phyloP scores from a whole-genome alignment of 2,113 vertebrate genomes.

The Oryzias javanicus region DNA sequence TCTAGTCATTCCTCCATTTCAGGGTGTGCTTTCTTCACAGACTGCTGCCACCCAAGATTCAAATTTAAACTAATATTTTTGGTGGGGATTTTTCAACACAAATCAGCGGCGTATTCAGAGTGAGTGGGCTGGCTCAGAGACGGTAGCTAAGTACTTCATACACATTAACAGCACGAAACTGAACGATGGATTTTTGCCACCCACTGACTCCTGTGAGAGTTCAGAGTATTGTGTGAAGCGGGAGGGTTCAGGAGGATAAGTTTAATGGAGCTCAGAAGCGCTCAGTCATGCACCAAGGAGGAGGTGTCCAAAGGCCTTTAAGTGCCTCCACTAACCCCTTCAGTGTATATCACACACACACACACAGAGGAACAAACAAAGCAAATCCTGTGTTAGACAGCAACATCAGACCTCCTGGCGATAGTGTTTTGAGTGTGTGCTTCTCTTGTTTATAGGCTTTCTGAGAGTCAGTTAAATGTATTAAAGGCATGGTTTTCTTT shows the following conservation, averaged over 20 bases:
- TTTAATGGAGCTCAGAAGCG: slow-evolving; percentile 70
- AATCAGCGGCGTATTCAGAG: slow-evolving; percentile 23
- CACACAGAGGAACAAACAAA: slow-evolving; percentile 37
- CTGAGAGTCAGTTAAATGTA: slow-evolving; percentile 36
- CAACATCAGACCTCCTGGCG: slow-evolving; percentile 35
- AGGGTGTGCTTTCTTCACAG: slow-evolving; percentile 24
- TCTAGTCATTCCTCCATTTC: slow-evolving; percentile 25
- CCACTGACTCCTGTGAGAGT: slow-evolving; percentile 81
- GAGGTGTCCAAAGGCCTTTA: slow-evolving; percentile 88
- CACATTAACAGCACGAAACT: slow-evolving; percentile 56
- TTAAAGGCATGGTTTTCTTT: slow-evolving; percentile 20
- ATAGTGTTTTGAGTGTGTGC: slow-evolving; percentile 30
- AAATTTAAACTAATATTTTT: slow-evolving; percentile 54
- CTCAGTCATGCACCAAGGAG: slow-evolving; percentile 91
- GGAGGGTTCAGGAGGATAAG: slow-evolving; percentile 31
- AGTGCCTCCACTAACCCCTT: slow-evolving; percentile 75
- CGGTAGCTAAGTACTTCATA: slow-evolving; percentile 39
- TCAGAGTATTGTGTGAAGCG: slow-evolving; percentile 68
- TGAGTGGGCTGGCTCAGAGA: slow-evolving; percentile 39
- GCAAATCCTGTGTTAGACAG: slow-evolving; percentile 74
- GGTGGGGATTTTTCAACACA: slow-evolving; percentile 41
- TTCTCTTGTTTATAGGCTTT: slow-evolving; percentile 40
- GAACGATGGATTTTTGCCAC: slow-evolving; percentile 62
- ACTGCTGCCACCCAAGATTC: slow-evolving; percentile 27
- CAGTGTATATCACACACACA: slow-evolving; percentile 27